Conservation (phyloP, 2,797 vertebrate genomes). For the Acipenser ruthenus region DNA sequence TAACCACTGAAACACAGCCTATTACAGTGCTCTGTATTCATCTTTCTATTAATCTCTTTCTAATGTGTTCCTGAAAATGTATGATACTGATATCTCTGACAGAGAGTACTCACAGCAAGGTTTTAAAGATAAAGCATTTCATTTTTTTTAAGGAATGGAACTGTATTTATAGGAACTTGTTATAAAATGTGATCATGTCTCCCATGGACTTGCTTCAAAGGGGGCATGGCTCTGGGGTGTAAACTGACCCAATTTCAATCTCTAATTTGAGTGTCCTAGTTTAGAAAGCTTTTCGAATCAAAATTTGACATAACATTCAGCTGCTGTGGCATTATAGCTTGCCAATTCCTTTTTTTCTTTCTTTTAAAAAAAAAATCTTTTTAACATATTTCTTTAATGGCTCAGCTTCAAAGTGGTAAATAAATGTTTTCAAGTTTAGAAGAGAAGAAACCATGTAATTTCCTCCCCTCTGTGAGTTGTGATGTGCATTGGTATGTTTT, state of each 20-base stretch:
- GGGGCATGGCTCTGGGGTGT: background rate
- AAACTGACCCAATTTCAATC: background rate
- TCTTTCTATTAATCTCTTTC: too few species aligned
- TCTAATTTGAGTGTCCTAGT: background rate
- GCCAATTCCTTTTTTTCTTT: background rate
- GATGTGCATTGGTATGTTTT: too few species aligned
- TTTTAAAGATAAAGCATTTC: too few species aligned
- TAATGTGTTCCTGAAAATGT: too few species aligned
- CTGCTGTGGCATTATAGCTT: background rate
- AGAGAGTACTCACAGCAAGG: too few species aligned
- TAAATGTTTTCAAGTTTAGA: constrained; percentile 1
- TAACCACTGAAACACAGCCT: too few species aligned
- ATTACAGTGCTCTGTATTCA: too few species aligned
- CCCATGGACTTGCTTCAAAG: background rate
- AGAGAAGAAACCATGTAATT: too few species aligned
- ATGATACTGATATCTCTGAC: too few species aligned
- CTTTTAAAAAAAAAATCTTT: background rate
- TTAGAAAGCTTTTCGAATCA: background rate
- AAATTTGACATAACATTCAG: background rate
- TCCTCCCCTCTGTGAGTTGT: too few species aligned
- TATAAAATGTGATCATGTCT: background rate
- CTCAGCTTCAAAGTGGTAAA: background rate
- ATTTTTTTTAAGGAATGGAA: too few species aligned
- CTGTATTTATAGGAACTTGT: too few species aligned
- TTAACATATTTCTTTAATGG: background rate